These are phyloP conservation scores for Brachyalestes nurse DNA, from an alignment of 2,797 vertebrate genomes.

Conservation along the genomic window DNA sequence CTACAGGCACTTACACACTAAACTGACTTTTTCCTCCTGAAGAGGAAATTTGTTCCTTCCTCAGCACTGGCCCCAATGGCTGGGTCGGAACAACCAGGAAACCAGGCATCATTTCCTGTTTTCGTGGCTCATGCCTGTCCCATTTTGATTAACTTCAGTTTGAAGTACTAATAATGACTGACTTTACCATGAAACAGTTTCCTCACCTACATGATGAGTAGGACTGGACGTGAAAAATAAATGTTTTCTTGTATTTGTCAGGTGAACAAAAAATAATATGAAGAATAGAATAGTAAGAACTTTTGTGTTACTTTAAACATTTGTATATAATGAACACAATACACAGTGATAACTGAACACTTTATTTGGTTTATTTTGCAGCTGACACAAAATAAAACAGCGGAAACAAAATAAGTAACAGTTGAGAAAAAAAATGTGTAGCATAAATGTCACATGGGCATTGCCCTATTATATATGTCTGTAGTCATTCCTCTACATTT, in stretches of 20 bases:
- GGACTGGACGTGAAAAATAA: neutral
- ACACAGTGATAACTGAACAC: constrained; percentile 58
- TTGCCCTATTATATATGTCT: constrained; percentile 41
- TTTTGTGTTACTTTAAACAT: neutral
- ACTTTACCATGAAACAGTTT: neutral
- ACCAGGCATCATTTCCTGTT: constrained; percentile 81
- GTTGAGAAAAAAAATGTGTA: constrained; percentile 59
- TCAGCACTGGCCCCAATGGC: constrained; percentile 70
- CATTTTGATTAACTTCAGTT: neutral
- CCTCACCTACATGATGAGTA: neutral
- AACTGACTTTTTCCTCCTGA: constrained; percentile 75
- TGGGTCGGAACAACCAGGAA: constrained; percentile 75
- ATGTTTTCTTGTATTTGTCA: neutral
- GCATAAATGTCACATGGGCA: constrained; percentile 54
- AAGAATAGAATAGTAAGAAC: too few species aligned
- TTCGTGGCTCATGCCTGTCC: constrained; percentile 52
- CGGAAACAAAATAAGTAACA: constrained; percentile 60
- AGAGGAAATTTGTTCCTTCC: constrained; percentile 86
- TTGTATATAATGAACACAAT: constrained; percentile 30
- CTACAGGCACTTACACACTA: constrained; percentile 77
- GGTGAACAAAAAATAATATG: neutral
- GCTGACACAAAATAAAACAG: constrained; percentile 63
- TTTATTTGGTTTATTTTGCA: constrained; percentile 77
- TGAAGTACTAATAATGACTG: neutral
- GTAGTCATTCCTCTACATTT: constrained; percentile 43